These are phyloP conservation scores for Onychostoma macrolepis DNA, from an alignment of 2,113 vertebrate species.

Conservation along the genomic window DNA sequence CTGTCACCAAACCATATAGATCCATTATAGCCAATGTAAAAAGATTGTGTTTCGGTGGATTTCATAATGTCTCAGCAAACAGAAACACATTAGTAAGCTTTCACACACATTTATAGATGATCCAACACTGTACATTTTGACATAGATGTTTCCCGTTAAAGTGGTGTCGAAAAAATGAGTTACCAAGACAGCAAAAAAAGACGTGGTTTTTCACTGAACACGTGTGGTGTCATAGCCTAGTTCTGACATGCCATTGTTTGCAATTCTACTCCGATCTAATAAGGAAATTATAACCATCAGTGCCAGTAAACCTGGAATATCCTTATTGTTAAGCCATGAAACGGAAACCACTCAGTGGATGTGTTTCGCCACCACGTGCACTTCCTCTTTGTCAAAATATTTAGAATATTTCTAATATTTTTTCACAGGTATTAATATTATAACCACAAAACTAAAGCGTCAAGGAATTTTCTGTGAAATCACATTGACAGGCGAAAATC, in stretches of 20 bases:
- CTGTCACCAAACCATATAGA: background rate
- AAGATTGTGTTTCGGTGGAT: background rate
- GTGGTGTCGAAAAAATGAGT: background rate
- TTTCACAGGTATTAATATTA: background rate
- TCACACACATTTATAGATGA: background rate
- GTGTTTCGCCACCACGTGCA: background rate
- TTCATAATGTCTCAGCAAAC: slow-evolving; percentile 3
- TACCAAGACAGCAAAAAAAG: background rate
- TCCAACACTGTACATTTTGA: background rate
- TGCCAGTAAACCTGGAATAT: slow-evolving; percentile 58
- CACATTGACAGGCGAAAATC: background rate
- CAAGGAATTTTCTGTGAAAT: background rate
- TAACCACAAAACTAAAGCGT: background rate
- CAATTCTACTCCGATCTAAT: background rate
- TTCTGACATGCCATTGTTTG: slow-evolving; percentile 36
- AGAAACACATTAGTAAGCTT: background rate
- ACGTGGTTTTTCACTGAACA: slow-evolving; percentile 5
- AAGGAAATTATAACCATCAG: slow-evolving; percentile 44
- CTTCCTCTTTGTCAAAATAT: background rate
- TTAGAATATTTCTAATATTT: background rate
- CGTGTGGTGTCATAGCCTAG: background rate
- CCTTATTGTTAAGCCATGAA: slow-evolving; percentile 27
- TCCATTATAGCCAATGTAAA: background rate
- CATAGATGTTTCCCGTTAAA: background rate
- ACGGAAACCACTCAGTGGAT: slow-evolving; percentile 49